phyloP scores from a whole-genome alignment of 2,797 vertebrate species.

The Trachops cirrhosus region DNA sequence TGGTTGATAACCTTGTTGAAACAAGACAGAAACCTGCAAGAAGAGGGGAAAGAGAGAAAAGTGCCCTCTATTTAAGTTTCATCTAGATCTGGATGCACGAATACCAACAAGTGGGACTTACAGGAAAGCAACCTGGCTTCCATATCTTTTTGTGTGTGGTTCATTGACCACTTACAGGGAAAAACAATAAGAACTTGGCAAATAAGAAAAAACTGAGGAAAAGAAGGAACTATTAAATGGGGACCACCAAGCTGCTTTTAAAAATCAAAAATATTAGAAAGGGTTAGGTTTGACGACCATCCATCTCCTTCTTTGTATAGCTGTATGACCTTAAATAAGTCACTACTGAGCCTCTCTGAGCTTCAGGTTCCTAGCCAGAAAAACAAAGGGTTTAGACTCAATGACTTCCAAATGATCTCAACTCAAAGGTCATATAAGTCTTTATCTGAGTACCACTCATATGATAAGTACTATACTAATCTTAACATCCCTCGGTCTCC shows the following conservation, averaged over 20 bases:
- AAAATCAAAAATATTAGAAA: neutral
- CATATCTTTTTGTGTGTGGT: neutral
- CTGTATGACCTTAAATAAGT: neutral
- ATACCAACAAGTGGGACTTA: neutral
- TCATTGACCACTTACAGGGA: neutral
- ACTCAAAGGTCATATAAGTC: neutral
- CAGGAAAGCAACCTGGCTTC: neutral
- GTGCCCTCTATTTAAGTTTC: neutral
- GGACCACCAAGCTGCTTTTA: neutral
- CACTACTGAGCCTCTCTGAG: neutral
- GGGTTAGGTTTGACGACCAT: neutral
- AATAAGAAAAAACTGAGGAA: neutral
- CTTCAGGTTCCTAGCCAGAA: neutral
- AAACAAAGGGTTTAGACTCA: neutral
- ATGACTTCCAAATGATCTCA: neutral
- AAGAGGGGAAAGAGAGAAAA: neutral
- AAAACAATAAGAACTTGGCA: neutral
- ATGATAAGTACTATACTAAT: neutral
- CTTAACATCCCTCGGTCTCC: rapidly evolving
- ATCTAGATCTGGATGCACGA: neutral
- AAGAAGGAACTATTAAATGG: neutral
- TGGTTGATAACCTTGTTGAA: neutral
- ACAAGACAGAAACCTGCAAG: neutral
- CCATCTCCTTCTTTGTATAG: neutral
- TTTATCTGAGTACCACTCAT: neutral